Base-by-base conservation (phyloP, 2,888 invertebrate genomes). In the Zele albiditarsus region DNA sequence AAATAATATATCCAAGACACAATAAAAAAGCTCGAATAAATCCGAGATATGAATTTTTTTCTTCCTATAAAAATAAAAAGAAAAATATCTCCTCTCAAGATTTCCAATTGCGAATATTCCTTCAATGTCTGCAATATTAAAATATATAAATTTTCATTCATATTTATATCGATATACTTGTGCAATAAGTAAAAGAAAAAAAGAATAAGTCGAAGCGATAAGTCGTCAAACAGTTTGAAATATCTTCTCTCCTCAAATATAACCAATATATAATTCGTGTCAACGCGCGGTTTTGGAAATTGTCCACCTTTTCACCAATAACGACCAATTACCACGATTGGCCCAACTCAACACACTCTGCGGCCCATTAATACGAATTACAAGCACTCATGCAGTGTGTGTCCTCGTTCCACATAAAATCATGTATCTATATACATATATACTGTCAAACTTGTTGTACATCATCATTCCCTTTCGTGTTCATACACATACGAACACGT, bases 361-460 rank as follows among this genome's bases (percentile, higher is more conserved):
- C 74, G 74, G 76, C 71, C 80, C 80, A 80, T 80, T 81, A 80
- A 82, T 81, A 78, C 81, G 79, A 80, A 81, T 81, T 81, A 82
- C 82, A 79, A 77, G 80, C 70, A 63, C 74, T 73, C 63, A 42
- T 33, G 66, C 71, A 75, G 12, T 38, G 69, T 38, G 69, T 65
- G 70, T 77, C 76, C 75, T 73, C 66, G 57, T 49, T 65, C 60
- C 60, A 38, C 63, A 65, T 3, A 57, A 62, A 12, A 27, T 23
- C 6, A 0, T 25, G 23, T 28, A 62, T n/a, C 10, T 12, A 28
- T 69, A 8, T 62, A 38, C 62, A 33, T 25, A 46, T 58, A 42
- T 58, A 65, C 57, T 58, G 16, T 58, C 71, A 27, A 58, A 57
- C 63, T 53, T 71, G 75, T 70, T 75, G 62, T 60, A 57, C 62